Evolutionary conservation across 2,797 vertebrate species (phyloP), one percentile per base, ranked within the genome.

Genomic region (Sphaeramia orbicularis): DNA sequence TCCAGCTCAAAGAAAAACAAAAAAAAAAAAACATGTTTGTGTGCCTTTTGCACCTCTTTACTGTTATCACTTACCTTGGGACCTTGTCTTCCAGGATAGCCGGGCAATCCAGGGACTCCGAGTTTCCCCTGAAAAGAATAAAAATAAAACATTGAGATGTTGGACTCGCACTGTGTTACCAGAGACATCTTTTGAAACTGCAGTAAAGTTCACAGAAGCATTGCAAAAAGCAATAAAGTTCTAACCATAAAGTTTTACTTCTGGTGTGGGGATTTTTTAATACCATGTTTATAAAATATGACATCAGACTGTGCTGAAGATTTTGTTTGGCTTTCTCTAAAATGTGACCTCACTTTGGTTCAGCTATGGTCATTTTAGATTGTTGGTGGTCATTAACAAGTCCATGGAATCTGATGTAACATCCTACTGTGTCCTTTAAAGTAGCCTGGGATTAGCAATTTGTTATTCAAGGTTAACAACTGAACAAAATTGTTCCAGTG

Each of bases 31-130:
- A 30, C 27, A 30, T 30, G 27, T 30, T 7, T 7, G 30, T 6
- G 24, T 27, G 24, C 24, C 24, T 27, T 6, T 27, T 27, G 24
- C 24, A 0, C n/a, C n/a, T 44, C 35, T 37, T 51, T 11, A 59
- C 7, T 50, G 6, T 51, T 14, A 58, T 67, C 27, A 71, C 85
- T 32, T 87, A 97, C 98, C 96, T 99, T 99, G 56, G 96, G 90
- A 66, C 98, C 98, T 94, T 98, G 98, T 93, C 97, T 95, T 91
- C 98, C 98, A 80, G 97, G 97, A 74, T 99, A 99, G 6, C 98
- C 98, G 60, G 97, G 97, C 78, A 99, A 93, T 82, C 98, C 98
- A 14, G 98, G 98, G 27, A 99, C 97, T 18, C 98, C 98, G 71
- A 99, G 96, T 89, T 99, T 99, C 44, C 98, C 98, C 97, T 99